Evolutionary conservation across 2,888 invertebrate genomes (phyloP), one percentile per base, ranked within the genome.

Genomic region (Clitarchus hookeri): DNA sequence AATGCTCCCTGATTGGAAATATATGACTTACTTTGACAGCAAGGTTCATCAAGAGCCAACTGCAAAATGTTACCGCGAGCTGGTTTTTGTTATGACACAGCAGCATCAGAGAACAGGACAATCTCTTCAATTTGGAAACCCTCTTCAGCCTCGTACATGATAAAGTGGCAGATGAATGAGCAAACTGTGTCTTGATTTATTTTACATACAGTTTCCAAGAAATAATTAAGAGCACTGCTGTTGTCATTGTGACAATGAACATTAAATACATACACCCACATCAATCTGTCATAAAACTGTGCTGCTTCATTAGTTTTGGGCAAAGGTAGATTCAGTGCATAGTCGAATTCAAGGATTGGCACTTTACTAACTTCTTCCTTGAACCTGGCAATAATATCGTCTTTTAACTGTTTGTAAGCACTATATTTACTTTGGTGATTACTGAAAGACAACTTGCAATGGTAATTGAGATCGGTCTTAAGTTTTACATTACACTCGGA

Each of bases 281-380:
- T 79, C 23, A 88, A 87, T n/a, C 88, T 80, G 82, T 87, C 88
- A 84, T 89, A 88, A 85, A 88, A 89, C 85, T 88, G 88, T n/a
- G 44, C 77, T 82, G 80, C 87, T 48, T 86, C 86, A 36, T 44
- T 87, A 26, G 88, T 65, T 78, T 88, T 88, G 9, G 88, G 89
- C 13, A 89, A 85, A 25, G 88, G 88, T 25, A 88, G 54, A 86
- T 89, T 89, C 84, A 89, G 89, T 26, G 86, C 87, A 83, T 88
- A 89, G 85, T 89, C 88, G 86, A 88, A 88, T 85, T 89, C 88
- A 44, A 88, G 23, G 44, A 87, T 86, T 83, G 88, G 83, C 53
- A 82, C 85, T 84, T 26, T 78, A 26, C 44, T 26, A 19, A 84
- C 80, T 87, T 86, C 86, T 53, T 85, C 86, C 48, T 83, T 88